Evolutionary conservation across 2,888 invertebrate genomes (phyloP).

Genomic region (Leptopterna dolabrata): DNA sequence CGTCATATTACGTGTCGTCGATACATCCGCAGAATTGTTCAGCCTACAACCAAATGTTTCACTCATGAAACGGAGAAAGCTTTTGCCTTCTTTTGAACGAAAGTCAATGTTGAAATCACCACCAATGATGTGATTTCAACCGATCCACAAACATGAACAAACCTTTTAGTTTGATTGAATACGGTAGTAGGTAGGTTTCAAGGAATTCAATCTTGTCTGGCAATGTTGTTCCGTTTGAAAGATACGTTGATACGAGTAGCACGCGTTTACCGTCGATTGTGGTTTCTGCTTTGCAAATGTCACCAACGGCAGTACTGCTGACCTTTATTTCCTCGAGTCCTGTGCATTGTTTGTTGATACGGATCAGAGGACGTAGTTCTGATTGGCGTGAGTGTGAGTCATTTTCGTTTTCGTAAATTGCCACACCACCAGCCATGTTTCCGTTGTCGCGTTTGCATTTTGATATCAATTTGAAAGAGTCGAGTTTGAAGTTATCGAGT

Average conservation of each 20-base stretch:
- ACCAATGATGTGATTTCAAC: slow-evolving; percentile 12
- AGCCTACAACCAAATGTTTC: no score
- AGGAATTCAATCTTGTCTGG: slow-evolving; percentile 44
- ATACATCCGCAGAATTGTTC: no score
- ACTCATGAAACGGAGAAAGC: neutral
- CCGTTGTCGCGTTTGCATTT: neutral
- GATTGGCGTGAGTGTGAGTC: slow-evolving; percentile 29
- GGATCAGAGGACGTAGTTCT: slow-evolving; percentile 40
- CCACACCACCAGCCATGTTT: neutral
- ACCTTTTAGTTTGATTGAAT: no score
- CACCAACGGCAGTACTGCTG: no score
- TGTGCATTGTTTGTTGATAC: slow-evolving; percentile 18
- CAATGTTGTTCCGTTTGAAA: slow-evolving; percentile 51
- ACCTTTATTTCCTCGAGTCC: no score
- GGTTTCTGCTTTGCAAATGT: slow-evolving; percentile 49
- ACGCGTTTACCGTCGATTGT: no score
- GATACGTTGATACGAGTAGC: no score
- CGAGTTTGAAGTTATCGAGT: slow-evolving; percentile 27
- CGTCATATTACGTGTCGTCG: no score
- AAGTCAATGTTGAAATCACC: no score
- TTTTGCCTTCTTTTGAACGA: no score
- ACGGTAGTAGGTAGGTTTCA: neutral
- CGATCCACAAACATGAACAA: no score
- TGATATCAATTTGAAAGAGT: slow-evolving; percentile 18
- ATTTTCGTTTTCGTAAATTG: neutral